Conservation (phyloP, 1,140 invertebrate genomes). For the Papilio polytes region DNA sequence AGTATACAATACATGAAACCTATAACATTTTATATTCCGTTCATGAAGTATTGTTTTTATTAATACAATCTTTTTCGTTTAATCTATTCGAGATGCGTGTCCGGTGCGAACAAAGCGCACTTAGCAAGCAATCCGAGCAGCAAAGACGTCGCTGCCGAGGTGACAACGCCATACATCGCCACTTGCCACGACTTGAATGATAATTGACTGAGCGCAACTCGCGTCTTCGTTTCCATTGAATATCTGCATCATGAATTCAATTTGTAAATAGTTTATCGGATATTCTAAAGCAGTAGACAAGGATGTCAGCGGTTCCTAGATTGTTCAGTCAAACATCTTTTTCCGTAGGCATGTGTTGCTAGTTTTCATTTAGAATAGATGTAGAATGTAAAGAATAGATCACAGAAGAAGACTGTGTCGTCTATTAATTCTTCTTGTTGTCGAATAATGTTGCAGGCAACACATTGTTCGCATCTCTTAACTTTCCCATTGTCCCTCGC, state of each 20-base stretch:
- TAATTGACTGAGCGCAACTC: slow-evolving; percentile 61
- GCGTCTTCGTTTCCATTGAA: slow-evolving; percentile 66
- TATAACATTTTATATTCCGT: slow-evolving; percentile 16
- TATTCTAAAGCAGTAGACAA: no score
- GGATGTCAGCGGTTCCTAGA: no score
- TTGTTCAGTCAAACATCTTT: no score
- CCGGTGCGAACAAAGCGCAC: slow-evolving; percentile 30
- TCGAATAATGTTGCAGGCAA: no score
- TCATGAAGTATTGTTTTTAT: slow-evolving; percentile 15
- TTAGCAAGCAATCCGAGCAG: slow-evolving; percentile 34
- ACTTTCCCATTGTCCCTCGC: background rate
- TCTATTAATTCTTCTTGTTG: no score
- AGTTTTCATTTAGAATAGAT: background rate
- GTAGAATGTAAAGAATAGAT: background rate
- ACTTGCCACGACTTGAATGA: slow-evolving; percentile 56
- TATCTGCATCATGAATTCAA: slow-evolving; percentile 77
- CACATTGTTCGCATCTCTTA: no score
- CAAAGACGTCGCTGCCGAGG: slow-evolving; percentile 41
- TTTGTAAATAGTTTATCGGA: slow-evolving; percentile 71
- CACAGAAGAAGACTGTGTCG: no score
- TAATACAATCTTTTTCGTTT: slow-evolving; percentile 13
- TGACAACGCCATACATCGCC: slow-evolving; percentile 26
- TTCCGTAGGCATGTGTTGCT: slow-evolving; percentile 36
- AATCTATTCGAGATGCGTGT: slow-evolving; percentile 14
- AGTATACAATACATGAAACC: background rate